Conservation (phyloP, 2,888 invertebrate species). For the Parapristionchus giblindavisi region DNA sequence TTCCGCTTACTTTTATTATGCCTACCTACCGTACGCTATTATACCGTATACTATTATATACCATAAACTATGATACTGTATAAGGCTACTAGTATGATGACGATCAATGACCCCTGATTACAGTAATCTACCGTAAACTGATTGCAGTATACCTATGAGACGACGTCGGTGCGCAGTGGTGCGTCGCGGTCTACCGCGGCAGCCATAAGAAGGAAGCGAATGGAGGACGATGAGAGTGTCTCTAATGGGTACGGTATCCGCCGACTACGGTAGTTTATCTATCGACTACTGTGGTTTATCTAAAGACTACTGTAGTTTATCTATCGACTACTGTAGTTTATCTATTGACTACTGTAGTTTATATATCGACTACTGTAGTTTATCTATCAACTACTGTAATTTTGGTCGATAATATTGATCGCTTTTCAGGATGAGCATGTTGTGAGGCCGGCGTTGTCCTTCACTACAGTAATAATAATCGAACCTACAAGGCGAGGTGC, state of each 20-base stretch:
- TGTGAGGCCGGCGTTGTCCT: no score
- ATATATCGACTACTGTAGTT: no score
- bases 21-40: no score
- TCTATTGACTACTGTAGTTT: slow-evolving; percentile 1
- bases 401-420: not conserved
- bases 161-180: not conserved
- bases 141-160: not conserved
- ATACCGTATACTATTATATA: no score
- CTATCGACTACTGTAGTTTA: no score
- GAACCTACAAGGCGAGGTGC: no score
- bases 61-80: no score
- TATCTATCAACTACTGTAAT: not conserved
- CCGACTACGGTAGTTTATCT: not conserved
- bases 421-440: slow-evolving; percentile 36
- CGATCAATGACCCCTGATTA: not conserved
- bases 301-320: no score
- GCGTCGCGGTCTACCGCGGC: not conserved
- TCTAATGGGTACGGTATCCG: slow-evolving; percentile 23
- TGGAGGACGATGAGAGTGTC: slow-evolving; percentile 26
- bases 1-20: no score
- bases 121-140: not conserved
- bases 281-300: slow-evolving; percentile 1
- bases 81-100: no score
- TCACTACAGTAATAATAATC: no score
- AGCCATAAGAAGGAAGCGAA: slow-evolving; percentile 7